Evolutionary conservation across 2,797 vertebrate genomes (phyloP).

Genomic region (Poecilia gillii): DNA sequence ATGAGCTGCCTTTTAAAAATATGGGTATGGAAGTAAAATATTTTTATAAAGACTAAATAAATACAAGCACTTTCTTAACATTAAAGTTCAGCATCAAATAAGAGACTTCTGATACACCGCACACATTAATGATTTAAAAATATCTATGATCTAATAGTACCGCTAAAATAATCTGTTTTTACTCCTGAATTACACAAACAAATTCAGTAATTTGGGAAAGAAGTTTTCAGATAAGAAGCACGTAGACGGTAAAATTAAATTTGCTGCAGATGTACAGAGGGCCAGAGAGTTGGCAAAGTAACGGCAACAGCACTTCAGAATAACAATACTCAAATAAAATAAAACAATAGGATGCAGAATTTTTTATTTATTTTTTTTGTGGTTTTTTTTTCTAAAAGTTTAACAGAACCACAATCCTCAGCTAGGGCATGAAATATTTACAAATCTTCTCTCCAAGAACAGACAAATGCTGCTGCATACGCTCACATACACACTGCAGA

Average conservation of each 20-base stretch:
- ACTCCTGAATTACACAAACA: no score
- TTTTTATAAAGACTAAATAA: neutral
- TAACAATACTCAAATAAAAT: neutral
- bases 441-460: neutral
- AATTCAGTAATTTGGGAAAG: neutral
- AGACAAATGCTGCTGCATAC: neutral
- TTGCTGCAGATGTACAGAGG: neutral
- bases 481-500: neutral
- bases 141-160: neutral
- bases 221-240: neutral
- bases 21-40: neutral
- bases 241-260: neutral
- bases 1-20: neutral
- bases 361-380: no score
- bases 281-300: neutral
- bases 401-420: neutral
- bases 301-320: neutral
- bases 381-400: no score
- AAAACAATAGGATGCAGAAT: neutral
- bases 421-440: neutral
- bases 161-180: no score
- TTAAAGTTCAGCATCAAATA: no score
- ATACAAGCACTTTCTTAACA: neutral
- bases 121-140: neutral
- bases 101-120: neutral